Evolutionary conservation across 2,888 invertebrate species (phyloP), one percentile per base, ranked within the genome.

Genomic region (Chaetogeoica ovagalla): DNA sequence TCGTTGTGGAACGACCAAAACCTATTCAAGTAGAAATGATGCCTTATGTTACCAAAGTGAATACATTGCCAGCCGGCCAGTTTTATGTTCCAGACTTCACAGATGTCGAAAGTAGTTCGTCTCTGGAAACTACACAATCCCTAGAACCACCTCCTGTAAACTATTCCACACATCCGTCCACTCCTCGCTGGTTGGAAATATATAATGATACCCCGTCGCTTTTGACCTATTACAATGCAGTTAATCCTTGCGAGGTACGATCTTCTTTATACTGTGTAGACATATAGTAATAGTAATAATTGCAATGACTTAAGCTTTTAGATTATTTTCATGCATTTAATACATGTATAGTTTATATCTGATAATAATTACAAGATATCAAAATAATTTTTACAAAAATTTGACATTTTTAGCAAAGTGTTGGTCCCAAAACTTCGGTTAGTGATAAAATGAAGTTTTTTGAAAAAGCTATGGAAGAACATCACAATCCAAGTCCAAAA

Each of bases 401-500:
- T 17, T 63, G 3, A 65, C 17, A 59, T 48, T 70, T 79, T 71
- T 79, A 79, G 79, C 79, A 70, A 71, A 79, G 74, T 57, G 84
- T 90, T 91, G 85, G 91, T 85, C 91, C 91, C 85, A 94, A 94
- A 89, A 92, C 95, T 86, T 92, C 93, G 82, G 96, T 97, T 85
- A 95, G 94, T 87, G 94, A 96, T 88, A 94, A 95, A 88, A 95
- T 95, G 88, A 94, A 93, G 86, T 95, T 96, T 88, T 98, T 98
- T 87, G 97, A 98, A 88, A 92, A 93, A 86, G 97, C 97, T 83
- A 96, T 97, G 91, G 94, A 96, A 88, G 94, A 95, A 87, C 93
- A 93, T 87, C 91, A 93, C 84, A 93, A 94, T 87, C 93, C 94
- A 83, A 90, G 92, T 84, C 91, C 93, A 73, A 95, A 94, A 88